Evolutionary conservation across 2,113 vertebrate genomes (phyloP).

Genomic region (Dicerorhinus sumatrensis): DNA sequence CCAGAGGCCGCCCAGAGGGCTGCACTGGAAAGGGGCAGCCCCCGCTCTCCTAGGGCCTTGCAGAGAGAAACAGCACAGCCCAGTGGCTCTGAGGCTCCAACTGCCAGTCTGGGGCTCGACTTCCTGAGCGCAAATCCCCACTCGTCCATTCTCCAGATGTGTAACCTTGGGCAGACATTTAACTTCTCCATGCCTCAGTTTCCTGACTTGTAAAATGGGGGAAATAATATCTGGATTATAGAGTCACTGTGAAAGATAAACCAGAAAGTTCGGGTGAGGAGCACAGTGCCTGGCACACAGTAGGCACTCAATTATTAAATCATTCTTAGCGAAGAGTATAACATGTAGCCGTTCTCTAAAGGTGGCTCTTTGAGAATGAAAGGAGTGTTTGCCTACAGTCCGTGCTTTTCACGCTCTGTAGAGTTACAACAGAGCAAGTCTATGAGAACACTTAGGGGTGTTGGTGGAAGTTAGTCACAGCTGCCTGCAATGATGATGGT

Average conservation of each 20-base stretch:
- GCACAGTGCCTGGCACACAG: not conserved
- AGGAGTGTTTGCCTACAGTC: not conserved
- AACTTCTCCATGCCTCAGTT: not conserved
- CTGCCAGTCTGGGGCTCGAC: not conserved
- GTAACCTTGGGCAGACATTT: not conserved
- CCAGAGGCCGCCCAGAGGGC: not conserved
- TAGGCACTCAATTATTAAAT: too few relatives aligned
- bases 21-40: fast-evolving
- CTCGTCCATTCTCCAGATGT: not conserved
- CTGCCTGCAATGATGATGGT: not conserved
- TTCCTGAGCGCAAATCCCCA: not conserved
- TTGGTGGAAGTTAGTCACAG: not conserved
- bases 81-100: not conserved
- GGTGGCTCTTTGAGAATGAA: not conserved
- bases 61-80: not conserved
- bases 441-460: not conserved
- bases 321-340: not conserved
- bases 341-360: not conserved
- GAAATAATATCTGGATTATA: not conserved
- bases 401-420: fast-evolving
- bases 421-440: not conserved
- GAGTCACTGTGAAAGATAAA: not conserved
- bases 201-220: not conserved
- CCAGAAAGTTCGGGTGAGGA: not conserved
- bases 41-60: fast-evolving